A percentile compares a stretch with the other conserved stretches of the same genome.
These are phyloP conservation scores for Gallinago stenura DNA, from an alignment of 2,797 vertebrate genomes.

Conservation along the genomic window DNA sequence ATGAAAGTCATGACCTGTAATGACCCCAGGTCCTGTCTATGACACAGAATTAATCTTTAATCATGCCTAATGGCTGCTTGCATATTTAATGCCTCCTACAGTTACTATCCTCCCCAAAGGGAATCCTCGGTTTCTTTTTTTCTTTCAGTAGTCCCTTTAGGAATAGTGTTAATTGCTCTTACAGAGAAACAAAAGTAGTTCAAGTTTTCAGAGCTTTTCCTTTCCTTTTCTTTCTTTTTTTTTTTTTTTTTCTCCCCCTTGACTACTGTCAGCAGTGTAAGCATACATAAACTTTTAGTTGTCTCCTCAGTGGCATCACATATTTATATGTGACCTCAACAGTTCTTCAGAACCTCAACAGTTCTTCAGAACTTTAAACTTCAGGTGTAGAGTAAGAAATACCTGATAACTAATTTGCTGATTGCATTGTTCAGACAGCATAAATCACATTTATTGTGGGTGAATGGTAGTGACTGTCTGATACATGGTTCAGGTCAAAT, in stretches of 20 bases:
- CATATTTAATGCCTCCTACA: slow-evolving; percentile 74
- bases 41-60: slow-evolving; percentile 81
- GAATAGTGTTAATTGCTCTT: slow-evolving; percentile 71
- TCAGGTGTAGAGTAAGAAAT: slow-evolving; percentile 57
- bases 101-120: slow-evolving; percentile 68
- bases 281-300: slow-evolving; percentile 57
- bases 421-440: slow-evolving; percentile 43
- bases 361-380: slow-evolving; percentile 54
- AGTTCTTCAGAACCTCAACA: background rate
- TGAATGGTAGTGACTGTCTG: slow-evolving; percentile 64
- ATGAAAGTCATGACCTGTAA: slow-evolving; percentile 75
- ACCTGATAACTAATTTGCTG: slow-evolving; percentile 65
- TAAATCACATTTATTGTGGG: slow-evolving; percentile 59
- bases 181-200: slow-evolving; percentile 47
- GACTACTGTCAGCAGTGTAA: slow-evolving; percentile 3
- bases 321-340: background rate
- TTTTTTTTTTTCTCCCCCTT: background rate
- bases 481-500: slow-evolving; percentile 61
- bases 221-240: background rate
- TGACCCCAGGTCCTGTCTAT: slow-evolving; percentile 64
- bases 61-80: slow-evolving; percentile 77
- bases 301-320: slow-evolving; percentile 58
- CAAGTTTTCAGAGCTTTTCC: slow-evolving; percentile 40
- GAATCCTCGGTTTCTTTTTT: slow-evolving; percentile 61
- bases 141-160: slow-evolving; percentile 37